Evolutionary conservation across 1,140 invertebrate genomes (phyloP).

Genomic region (Nasonia giraulti): DNA sequence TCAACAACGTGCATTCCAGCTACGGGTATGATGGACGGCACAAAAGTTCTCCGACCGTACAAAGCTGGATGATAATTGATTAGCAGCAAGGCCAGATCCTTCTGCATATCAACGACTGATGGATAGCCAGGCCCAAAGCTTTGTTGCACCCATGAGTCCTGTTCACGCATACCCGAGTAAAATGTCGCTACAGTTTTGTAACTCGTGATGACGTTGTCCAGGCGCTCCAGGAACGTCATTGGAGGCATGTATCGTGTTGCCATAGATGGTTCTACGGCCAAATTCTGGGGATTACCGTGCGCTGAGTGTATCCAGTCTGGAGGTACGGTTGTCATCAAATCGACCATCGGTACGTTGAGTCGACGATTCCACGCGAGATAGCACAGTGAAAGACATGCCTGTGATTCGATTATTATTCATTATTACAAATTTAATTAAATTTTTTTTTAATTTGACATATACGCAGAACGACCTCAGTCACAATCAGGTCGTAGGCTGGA

Average conservation of each 20-base stretch:
- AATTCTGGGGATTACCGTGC: conserved; percentile 76
- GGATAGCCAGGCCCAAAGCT: not conserved
- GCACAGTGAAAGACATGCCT: conserved; percentile 56
- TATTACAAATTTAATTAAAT: no score
- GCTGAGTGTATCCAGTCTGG: conserved; percentile 76
- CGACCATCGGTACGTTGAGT: conserved; percentile 77
- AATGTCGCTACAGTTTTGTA: conserved; percentile 35
- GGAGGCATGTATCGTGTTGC: conserved; percentile 66
- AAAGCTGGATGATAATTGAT: not conserved
- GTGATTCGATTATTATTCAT: not conserved
- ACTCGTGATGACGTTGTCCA: conserved; percentile 55
- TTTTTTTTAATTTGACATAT: no score
- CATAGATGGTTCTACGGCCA: conserved; percentile 73
- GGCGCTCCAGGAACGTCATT: conserved; percentile 79
- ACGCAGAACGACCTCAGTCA: conserved; percentile 25
- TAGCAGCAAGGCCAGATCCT: not conserved
- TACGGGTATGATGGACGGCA: not conserved
- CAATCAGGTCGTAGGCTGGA: conserved; percentile 47
- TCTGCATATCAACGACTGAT: not conserved
- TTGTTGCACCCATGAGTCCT: not conserved
- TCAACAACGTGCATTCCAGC: conserved; percentile 6
- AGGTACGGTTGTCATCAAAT: conserved; percentile 72
- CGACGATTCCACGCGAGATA: conserved; percentile 75
- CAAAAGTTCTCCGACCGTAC: not conserved
- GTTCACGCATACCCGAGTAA: conserved; percentile 41